A percentile compares a stretch with the other conserved stretches of the same genome.
These are phyloP conservation scores for Siniperca chuatsi DNA, from an alignment of 2,113 vertebrate species.

Conservation along the genomic window DNA sequence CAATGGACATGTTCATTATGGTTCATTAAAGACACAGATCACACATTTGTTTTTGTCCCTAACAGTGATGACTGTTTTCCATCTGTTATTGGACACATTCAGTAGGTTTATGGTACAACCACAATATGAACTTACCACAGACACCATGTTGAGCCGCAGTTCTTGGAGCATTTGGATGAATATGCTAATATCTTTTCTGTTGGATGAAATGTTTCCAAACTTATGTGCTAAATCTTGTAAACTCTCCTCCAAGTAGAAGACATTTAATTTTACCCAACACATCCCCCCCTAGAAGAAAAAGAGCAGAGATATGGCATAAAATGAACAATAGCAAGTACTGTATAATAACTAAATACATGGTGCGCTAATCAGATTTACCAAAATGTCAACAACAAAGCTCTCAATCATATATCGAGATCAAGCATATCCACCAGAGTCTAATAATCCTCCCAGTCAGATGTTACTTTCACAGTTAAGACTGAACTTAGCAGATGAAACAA, in stretches of 20 bases:
- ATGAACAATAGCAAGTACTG: neutral
- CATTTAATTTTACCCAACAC: conserved; percentile 86
- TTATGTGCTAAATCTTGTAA: conserved; percentile 81
- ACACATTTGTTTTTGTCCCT: too few species aligned
- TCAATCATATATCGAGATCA: neutral
- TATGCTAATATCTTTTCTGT: conserved; percentile 83
- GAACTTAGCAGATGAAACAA: neutral
- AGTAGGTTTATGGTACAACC: neutral
- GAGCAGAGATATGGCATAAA: neutral
- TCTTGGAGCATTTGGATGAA: conserved; percentile 83
- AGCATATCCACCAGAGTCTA: neutral
- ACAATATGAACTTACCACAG: conserved; percentile 73
- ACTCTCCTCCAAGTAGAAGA: conserved; percentile 84
- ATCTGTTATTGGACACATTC: neutral
- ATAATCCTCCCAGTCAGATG: neutral
- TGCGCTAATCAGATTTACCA: neutral
- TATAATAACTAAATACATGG: neutral
- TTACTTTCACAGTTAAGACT: neutral
- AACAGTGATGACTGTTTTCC: neutral
- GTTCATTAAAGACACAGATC: neutral
- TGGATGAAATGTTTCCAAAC: conserved; percentile 87
- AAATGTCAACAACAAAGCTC: neutral
- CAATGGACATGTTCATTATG: neutral
- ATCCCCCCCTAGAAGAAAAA: conserved; percentile 76
- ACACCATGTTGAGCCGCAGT: conserved; percentile 74